Evolutionary conservation across 2,888 invertebrate species (phyloP), one percentile per base, ranked within the genome.

Genomic region (Tetrapedia diversipes): DNA sequence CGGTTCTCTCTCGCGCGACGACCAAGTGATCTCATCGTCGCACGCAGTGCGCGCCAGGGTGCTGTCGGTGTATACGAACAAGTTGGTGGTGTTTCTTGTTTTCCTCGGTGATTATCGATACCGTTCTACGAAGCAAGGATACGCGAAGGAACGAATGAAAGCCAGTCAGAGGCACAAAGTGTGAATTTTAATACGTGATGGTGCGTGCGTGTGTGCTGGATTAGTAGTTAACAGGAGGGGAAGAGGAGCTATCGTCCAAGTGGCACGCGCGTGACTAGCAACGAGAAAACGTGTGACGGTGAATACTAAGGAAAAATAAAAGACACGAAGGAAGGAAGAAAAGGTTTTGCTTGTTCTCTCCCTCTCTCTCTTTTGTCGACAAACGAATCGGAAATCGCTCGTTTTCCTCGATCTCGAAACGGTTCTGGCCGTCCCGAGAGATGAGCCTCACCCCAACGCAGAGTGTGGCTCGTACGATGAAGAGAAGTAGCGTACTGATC

Each of bases 381-480:
- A n/a, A 16, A 4, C 14, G 39, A 10, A 6, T 60, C 32, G 32
- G 22, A 19, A 54, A 8, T 14, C 19, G 16, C 24, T 29, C 4
- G 14, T 16, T 6, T 29, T 57, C 37, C 51, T 32, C 45, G 47
- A 53, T 37, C 71, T 72, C 71, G 67, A 57, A 43, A 72, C 75
- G 69, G 68, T 60, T 10, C 27, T 19, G 59, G 63, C 78, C 76
- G 80, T 77, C 66, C 51, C 74, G 80, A 71, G 81, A 81, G 77
- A 84, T 84, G 84, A 82, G 72, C 82, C 75, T 76, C 79, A 32
- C 47, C 64, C 67, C 56, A 32, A 72, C 67, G 45, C 39, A 37
- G 61, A 57, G 67, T 66, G 84, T 73, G 75, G 74, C 69, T 77
- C 64, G 59, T 79, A 80, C 82, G 85, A 85, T 82, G 85, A 80